Evolutionary conservation across 1,140 invertebrate genomes (phyloP).

Genomic region (Ericerus pela): DNA sequence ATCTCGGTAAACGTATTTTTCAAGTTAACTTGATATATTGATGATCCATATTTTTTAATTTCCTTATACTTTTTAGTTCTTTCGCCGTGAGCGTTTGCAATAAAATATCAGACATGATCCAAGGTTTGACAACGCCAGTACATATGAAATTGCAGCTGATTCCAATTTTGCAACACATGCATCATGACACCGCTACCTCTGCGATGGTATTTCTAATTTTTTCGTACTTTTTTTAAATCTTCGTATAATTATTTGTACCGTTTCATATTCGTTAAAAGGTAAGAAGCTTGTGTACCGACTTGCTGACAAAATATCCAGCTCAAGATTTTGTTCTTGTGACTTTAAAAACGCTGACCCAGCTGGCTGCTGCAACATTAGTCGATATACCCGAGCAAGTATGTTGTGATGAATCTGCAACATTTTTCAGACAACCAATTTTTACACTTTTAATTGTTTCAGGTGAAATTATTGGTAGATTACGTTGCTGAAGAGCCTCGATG

Average conservation of each 20-base stretch:
- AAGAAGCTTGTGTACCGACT: conserved; percentile 56
- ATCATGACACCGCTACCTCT: conserved; percentile 74
- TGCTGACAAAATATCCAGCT: conserved; percentile 74
- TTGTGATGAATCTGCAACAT: background rate
- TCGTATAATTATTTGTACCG: conserved; percentile 10
- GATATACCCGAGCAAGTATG: conserved; percentile 75
- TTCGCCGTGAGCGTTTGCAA: conserved; percentile 94
- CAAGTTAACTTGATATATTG: background rate
- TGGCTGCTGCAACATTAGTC: conserved; percentile 74
- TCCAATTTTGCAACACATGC: conserved; percentile 82
- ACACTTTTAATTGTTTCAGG: conserved; percentile 28
- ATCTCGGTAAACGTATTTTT: conserved; percentile 49
- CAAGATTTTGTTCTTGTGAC: conserved; percentile 75
- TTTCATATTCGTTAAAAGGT: conserved; percentile 36
- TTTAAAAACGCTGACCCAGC: conserved; percentile 69
- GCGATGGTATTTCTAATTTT: conserved; percentile 48
- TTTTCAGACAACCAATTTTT: conserved; percentile 2
- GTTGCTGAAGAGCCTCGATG: conserved; percentile 46
- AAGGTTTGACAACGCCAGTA: conserved; percentile 75
- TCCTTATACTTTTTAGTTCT: conserved; percentile 38
- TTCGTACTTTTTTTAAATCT: background rate
- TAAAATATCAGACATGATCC: conserved; percentile 89
- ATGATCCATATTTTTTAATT: background rate
- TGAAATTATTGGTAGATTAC: conserved; percentile 40
- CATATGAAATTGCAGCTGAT: conserved; percentile 83